A percentile compares a stretch with the other conserved stretches of the same genome.
Conservation (phyloP, 2,888 invertebrate genomes). For the Drosophila fulvimacula region DNA sequence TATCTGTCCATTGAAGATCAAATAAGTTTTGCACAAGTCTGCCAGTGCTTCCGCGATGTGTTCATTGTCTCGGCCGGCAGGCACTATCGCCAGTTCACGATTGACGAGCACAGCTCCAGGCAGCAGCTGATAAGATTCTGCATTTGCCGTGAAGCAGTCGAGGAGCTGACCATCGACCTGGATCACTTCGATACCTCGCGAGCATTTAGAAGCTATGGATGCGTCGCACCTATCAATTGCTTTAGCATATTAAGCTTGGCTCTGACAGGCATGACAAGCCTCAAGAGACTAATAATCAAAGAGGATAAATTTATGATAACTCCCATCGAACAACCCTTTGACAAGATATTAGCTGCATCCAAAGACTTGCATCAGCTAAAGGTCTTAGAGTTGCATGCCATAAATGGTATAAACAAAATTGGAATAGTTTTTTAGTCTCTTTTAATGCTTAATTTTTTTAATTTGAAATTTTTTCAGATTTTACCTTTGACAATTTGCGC, state of each 20-base stretch:
- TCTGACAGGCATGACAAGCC: constrained; percentile 44
- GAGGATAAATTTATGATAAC: constrained; percentile 18
- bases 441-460: not conserved
- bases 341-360: constrained; percentile 41
- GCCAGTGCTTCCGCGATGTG: constrained; percentile 57
- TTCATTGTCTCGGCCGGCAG: constrained; percentile 12
- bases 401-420: constrained; percentile 36
- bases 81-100: constrained; percentile 36
- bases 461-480: constrained; percentile 25
- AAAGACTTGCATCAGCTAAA: constrained; percentile 27
- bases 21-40: constrained; percentile 51
- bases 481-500: constrained; percentile 33
- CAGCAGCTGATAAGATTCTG: constrained; percentile 40
- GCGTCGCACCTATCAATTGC: constrained; percentile 24
- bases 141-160: constrained; percentile 51
- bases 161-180: constrained; percentile 46
- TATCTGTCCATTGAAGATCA: constrained; percentile 37
- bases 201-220: constrained; percentile 10
- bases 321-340: constrained; percentile 39
- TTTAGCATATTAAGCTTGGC: constrained; percentile 36
- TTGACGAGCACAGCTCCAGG: constrained; percentile 17
- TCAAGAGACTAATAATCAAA: constrained; percentile 39
- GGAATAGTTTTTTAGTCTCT: no score
- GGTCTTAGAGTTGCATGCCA: constrained; percentile 33
- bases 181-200: constrained; percentile 40